A percentile compares a stretch with the other conserved stretches of the same genome.
These are phyloP conservation scores for Chlorodrepanis virens DNA, from an alignment of 2,113 vertebrate genomes.

Conservation along the genomic window DNA sequence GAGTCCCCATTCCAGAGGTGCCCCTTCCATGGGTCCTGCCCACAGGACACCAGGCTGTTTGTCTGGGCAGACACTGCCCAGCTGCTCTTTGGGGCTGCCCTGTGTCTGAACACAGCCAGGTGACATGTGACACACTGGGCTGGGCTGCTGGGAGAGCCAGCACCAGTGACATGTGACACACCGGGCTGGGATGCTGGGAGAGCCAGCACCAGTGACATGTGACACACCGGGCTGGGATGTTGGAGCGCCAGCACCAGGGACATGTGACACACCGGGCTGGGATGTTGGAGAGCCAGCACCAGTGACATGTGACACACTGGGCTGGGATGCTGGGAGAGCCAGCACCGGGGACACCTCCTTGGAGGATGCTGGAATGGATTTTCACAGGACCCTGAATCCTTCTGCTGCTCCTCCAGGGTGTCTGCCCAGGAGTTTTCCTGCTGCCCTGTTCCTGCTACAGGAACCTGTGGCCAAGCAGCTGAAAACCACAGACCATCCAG, in stretches of 20 bases:
- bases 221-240: too few species aligned
- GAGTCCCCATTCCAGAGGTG: neutral
- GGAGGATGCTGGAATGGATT: neutral
- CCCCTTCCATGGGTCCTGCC: neutral
- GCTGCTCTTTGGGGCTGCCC: neutral
- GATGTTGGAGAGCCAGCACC: too few species aligned
- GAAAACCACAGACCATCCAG: neutral
- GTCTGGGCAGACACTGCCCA: neutral
- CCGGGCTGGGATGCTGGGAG: too few species aligned
- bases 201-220: too few species aligned
- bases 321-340: too few species aligned
- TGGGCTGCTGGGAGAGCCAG: rapidly evolving
- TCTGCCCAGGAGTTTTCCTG: neutral
- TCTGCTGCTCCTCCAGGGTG: neutral
- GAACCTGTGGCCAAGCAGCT: neutral
- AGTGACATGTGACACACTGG: too few species aligned
- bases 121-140: neutral
- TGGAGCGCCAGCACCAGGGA: neutral
- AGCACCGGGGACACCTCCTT: neutral
- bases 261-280: neutral
- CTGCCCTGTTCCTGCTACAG: neutral
- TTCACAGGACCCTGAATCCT: neutral
- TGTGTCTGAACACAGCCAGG: neutral
- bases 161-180: too few species aligned
- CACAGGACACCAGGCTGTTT: neutral